phyloP scores from a whole-genome alignment of 2,113 vertebrate species.

The Caloenas nicobarica region DNA sequence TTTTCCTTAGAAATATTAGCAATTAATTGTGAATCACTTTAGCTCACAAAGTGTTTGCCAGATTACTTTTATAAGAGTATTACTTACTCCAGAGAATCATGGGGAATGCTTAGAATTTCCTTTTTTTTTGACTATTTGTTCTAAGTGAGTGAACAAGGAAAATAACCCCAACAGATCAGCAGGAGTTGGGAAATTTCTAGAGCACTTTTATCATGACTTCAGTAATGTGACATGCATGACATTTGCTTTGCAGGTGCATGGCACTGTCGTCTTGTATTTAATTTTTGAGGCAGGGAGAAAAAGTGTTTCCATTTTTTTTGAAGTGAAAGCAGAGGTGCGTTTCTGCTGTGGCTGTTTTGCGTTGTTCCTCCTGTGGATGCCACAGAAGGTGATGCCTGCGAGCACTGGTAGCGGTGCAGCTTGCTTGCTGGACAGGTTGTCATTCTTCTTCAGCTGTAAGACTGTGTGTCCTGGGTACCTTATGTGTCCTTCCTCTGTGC shows the following conservation, averaged over 20 bases:
- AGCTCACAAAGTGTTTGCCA: not conserved
- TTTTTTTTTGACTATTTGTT: not conserved
- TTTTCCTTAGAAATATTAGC: conserved; percentile 16
- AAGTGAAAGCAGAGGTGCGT: not conserved
- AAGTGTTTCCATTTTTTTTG: not conserved
- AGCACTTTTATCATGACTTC: not conserved
- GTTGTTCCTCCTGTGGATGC: not conserved
- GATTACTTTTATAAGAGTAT: not conserved
- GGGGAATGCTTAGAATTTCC: not conserved
- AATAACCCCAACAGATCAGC: not conserved
- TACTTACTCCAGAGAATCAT: not conserved
- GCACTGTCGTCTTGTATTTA: not conserved
- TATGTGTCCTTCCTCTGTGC: not conserved
- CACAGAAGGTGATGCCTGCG: not conserved
- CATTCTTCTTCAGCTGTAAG: not conserved
- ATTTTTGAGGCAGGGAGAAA: not conserved
- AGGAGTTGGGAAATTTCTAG: not conserved
- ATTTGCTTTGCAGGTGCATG: not conserved
- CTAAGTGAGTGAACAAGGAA: not conserved
- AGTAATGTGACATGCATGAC: rapidly evolving
- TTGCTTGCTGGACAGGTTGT: rapidly evolving
- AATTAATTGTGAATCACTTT: not conserved
- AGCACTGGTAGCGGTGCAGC: rapidly evolving
- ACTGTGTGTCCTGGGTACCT: not conserved
- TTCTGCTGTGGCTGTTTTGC: not conserved